Evolutionary conservation across 2,888 invertebrate species (phyloP), one percentile per base, ranked within the genome.

Genomic region (Trichogramma dendrolimi): DNA sequence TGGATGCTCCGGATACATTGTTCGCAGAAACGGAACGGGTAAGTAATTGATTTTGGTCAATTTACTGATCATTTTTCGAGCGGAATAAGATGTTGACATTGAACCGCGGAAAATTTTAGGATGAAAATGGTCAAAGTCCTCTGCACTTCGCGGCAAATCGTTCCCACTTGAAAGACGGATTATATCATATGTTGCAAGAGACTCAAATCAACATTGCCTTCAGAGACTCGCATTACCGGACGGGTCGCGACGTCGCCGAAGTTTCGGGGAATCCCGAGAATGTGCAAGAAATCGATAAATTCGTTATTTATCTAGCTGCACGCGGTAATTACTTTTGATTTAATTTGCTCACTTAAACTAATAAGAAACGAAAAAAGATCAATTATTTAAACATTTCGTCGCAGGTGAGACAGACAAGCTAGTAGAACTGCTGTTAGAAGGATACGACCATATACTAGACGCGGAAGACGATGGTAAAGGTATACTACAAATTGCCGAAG

Each of bases 71-170:
- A 27, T 27, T 27, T 27, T 2, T 27, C 27, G 3, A 27, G 27
- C 27, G 3, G 2, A 27, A 27, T 27, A 27, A 27, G 27, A 3
- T 27, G 27, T 2, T 27, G 2, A 27, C 27, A 27, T 27, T 27
- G 27, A 27, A 27, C 10, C 2, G 46, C 2, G 2, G 2, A 46
- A n/a, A 43, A 61, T 74, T 73, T 38, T 69, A 91, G 90, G 94
- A 94, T 71, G 94, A 94, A 75, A 91, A 92, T 71, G 94, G 94
- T 0, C 93, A 93, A 77, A 92, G 91, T 65, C 89, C 93, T 85
- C 79, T 94, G 44, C 94, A 95, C 79, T 93, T 92, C 79, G 93
- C 94, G 1, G 90, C 92, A 1, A 89, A 91, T 0, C 85, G 92
- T 53, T 85, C 89, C 0, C 94, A 94, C 74, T 87, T 91, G 0